A percentile compares a stretch with the other conserved stretches of the same genome.
phyloP scores from a whole-genome alignment of 2,113 vertebrate genomes.

The Natator depressus region DNA sequence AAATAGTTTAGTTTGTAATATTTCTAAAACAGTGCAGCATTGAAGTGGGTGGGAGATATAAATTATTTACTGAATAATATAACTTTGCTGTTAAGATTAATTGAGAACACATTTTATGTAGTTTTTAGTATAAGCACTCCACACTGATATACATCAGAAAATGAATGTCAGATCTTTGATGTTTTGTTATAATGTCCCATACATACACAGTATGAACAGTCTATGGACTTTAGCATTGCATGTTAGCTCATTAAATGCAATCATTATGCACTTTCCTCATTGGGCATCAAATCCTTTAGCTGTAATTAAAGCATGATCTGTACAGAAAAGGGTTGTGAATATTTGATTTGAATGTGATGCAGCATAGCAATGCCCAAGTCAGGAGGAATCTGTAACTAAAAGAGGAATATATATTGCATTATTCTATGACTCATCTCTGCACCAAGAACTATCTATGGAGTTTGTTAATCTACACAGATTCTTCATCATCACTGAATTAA shows the following conservation, averaged over 20 bases:
- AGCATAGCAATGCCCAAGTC: neutral
- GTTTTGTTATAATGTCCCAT: neutral
- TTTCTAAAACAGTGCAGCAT: neutral
- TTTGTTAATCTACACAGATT: neutral
- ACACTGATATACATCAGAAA: neutral
- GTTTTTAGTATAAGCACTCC: neutral
- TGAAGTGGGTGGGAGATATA: neutral
- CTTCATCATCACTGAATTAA: conserved; percentile 1
- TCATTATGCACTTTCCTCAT: neutral
- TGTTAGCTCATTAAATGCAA: neutral
- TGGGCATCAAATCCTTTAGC: neutral
- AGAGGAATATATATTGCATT: neutral
- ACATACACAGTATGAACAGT: neutral
- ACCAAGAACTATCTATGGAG: neutral
- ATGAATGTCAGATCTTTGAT: neutral
- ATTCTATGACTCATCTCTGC: neutral
- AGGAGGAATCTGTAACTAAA: neutral
- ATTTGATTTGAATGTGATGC: neutral
- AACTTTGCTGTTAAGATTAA: neutral
- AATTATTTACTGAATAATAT: neutral
- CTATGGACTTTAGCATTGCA: neutral
- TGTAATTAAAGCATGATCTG: conserved; percentile 13
- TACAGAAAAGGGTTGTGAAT: neutral
- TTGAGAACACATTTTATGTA: neutral
- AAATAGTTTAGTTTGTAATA: neutral